Evolutionary conservation across 2,797 vertebrate genomes (phyloP).

Genomic region (Notolepis coatsorum): DNA sequence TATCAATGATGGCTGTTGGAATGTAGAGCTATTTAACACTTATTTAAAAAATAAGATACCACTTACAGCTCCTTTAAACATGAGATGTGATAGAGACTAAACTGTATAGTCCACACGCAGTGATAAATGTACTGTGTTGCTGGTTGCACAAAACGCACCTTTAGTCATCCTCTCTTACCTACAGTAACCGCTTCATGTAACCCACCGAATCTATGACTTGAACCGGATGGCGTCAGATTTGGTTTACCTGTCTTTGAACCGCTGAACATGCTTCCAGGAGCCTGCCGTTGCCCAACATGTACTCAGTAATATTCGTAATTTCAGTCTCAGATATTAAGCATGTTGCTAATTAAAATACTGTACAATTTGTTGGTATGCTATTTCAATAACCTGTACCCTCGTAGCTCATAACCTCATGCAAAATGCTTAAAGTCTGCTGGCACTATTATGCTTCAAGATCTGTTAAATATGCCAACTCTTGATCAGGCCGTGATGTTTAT

Average conservation of each 20-base stretch:
- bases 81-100: conserved; percentile 17
- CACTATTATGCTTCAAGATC: background rate
- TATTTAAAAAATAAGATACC: too few relatives aligned
- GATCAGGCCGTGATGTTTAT: background rate
- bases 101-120: background rate
- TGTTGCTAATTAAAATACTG: background rate
- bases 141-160: conserved; percentile 56
- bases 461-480: background rate
- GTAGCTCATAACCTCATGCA: background rate
- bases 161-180: too few relatives aligned
- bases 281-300: too few relatives aligned
- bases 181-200: conserved; percentile 20
- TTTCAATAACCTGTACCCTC: background rate
- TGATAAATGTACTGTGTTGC: conserved; percentile 9
- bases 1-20: too few relatives aligned
- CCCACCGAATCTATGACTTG: conserved; percentile 5
- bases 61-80: too few relatives aligned
- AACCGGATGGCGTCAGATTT: too few relatives aligned
- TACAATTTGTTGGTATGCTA: background rate
- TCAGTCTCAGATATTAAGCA: background rate
- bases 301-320: background rate
- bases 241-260: background rate
- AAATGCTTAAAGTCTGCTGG: background rate
- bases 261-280: too few relatives aligned
- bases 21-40: too few relatives aligned